These are phyloP conservation scores for Zelleria hepariella DNA, from an alignment of 2,888 invertebrate species.

Conservation along the genomic window DNA sequence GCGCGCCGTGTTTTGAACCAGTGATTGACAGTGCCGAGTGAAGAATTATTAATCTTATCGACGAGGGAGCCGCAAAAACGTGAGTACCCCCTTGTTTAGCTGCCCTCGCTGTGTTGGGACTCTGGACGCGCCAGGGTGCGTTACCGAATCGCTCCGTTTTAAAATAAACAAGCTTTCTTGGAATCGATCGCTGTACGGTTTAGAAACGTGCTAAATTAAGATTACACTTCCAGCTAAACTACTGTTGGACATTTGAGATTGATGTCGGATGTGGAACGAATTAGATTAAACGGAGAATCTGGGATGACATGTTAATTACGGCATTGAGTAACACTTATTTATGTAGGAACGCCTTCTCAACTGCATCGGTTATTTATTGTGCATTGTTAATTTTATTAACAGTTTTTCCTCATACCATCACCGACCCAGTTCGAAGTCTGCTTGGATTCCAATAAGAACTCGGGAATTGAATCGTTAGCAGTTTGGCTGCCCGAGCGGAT, in stretches of 20 bases:
- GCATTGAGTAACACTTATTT: background rate
- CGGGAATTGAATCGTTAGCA: background rate
- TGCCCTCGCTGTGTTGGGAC: slow-evolving; percentile 18
- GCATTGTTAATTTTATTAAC: background rate
- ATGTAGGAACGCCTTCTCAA: background rate
- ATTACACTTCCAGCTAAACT: slow-evolving; percentile 29
- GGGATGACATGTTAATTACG: background rate
- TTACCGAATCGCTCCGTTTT: slow-evolving; percentile 50
- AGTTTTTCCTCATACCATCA: background rate
- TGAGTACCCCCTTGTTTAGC: slow-evolving; percentile 41
- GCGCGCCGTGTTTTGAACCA: slow-evolving; percentile 67
- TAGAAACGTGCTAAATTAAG: slow-evolving; percentile 59
- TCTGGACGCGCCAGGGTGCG: slow-evolving; percentile 22
- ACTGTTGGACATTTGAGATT: background rate
- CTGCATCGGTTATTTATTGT: background rate
- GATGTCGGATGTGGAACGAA: background rate
- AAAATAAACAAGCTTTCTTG: slow-evolving; percentile 65
- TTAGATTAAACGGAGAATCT: background rate
- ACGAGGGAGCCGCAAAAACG: slow-evolving; percentile 36
- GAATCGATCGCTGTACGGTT: slow-evolving; percentile 39
- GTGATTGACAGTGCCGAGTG: slow-evolving; percentile 71
- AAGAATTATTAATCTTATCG: slow-evolving; percentile 41
- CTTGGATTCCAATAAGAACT: background rate
- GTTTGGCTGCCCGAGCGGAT: too few relatives aligned
- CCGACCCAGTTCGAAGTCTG: background rate